These are phyloP conservation scores for Euspilapteryx auroguttella DNA, from an alignment of 2,888 invertebrate genomes.

Conservation along the genomic window DNA sequence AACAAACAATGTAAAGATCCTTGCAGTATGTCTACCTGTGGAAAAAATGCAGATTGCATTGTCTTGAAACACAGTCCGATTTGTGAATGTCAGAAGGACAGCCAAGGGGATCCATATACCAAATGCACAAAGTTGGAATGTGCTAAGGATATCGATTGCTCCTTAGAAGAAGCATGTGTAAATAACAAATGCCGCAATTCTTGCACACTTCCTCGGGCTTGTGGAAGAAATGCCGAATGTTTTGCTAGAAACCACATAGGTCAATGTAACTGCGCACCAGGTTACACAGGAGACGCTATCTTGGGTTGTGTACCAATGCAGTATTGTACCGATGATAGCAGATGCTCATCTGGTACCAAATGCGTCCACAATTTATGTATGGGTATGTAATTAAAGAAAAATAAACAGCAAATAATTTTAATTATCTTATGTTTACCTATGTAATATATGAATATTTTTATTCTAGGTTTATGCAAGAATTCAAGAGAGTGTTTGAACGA, in stretches of 20 bases:
- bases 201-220: constrained; percentile 78
- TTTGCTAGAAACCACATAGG: constrained; percentile 76
- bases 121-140: constrained; percentile 79
- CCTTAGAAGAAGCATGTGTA: constrained; percentile 71
- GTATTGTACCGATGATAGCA: constrained; percentile 77
- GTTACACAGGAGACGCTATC: constrained; percentile 84
- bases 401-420: neutral
- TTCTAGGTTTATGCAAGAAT: constrained; percentile 73
- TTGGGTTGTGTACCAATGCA: constrained; percentile 82
- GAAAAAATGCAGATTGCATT: constrained; percentile 74
- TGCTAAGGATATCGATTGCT: constrained; percentile 76
- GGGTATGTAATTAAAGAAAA: constrained; percentile 42
- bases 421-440: constrained; percentile 1
- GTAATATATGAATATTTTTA: constrained; percentile 8
- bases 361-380: constrained; percentile 82
- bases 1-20: constrained; percentile 79
- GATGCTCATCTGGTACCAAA: constrained; percentile 82
- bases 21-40: constrained; percentile 72
- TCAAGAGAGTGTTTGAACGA: constrained; percentile 83
- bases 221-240: constrained; percentile 80
- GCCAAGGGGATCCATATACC: constrained; percentile 73
- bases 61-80: constrained; percentile 69
- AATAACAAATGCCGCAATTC: constrained; percentile 81
- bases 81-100: constrained; percentile 75
- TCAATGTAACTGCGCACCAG: constrained; percentile 80